Evolutionary conservation across 2,888 invertebrate species (phyloP).

Genomic region (Cheilosia grossa): DNA sequence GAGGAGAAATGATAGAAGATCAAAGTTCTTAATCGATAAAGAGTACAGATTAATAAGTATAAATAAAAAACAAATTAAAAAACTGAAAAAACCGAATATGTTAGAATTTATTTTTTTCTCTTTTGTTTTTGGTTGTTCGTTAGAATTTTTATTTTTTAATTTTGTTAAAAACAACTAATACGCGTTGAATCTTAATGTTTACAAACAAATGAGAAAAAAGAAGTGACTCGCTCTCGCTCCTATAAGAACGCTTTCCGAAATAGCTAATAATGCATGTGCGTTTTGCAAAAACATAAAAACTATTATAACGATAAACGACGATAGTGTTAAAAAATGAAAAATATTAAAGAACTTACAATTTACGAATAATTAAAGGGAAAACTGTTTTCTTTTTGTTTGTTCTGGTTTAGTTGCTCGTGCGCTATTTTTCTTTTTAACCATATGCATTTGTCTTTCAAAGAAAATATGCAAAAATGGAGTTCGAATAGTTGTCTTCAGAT

Average conservation of each 20-base stretch:
- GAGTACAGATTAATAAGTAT: slow-evolving; percentile 71
- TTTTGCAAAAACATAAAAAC: slow-evolving; percentile 23
- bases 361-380: slow-evolving; percentile 57
- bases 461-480: slow-evolving; percentile 20
- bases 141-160: slow-evolving; percentile 32
- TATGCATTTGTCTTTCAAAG: slow-evolving; percentile 53
- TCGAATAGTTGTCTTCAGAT: slow-evolving; percentile 32
- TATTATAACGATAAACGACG: slow-evolving; percentile 63
- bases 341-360: slow-evolving; percentile 39
- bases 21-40: slow-evolving; percentile 73
- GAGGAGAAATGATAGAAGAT: slow-evolving; percentile 60
- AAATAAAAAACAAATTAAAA: slow-evolving; percentile 70
- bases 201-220: slow-evolving; percentile 42
- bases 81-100: slow-evolving; percentile 45
- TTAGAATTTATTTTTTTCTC: slow-evolving; percentile 59
- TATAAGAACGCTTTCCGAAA: slow-evolving; percentile 55
- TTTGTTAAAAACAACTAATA: slow-evolving; percentile 39
- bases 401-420: slow-evolving; percentile 27
- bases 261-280: slow-evolving; percentile 54
- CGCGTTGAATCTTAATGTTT: slow-evolving; percentile 35
- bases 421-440: slow-evolving; percentile 11
- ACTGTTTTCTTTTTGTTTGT: slow-evolving; percentile 43
- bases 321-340: slow-evolving; percentile 43
- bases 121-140: slow-evolving; percentile 43
- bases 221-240: slow-evolving; percentile 73